Base-by-base conservation (phyloP, 2,797 vertebrate species). In the Hippocampus kuda region DNA sequence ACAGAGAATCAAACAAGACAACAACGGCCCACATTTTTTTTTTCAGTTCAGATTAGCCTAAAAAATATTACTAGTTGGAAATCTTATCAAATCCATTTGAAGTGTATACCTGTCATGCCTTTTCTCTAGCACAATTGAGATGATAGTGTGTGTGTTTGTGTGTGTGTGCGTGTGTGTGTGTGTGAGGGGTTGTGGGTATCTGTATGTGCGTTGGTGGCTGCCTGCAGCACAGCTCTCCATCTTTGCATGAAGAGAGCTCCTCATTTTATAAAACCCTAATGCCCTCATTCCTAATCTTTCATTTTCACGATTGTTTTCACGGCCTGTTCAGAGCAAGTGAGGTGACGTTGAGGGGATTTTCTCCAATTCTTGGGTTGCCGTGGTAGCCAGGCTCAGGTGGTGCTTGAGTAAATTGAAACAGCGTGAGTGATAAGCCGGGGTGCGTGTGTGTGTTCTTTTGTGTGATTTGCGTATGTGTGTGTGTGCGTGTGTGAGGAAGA, bases 331-430 rank as follows among this genome's bases (percentile, higher is more conserved):
- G 81, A 87, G 79, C 69, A 70, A 79, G 77, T 62, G 80, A 79
- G 82, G 85, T 86, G 86, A 85, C 80, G 81, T 82, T 66, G 70
- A 80, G 81, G 82, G 85, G 86, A 85, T 86, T 88, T 90, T 87
- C 84, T 84, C 76, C 84, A 72, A 87, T 84, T 87, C 81, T 84
- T 83, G 79, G 83, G 84, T 87, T 90, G 87, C 84, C 66, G 82
- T 84, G 84, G 86, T 86, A 84, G 87, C 88, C 76, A 22, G 79
- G 85, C 87, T 89, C 87, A 89, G 88, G 88, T 89, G 88, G 88
- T 88, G 85, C 88, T 88, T 86, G 85, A 89, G 86, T 88, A 90
- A 90, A 90, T 89, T 90, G 88, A 90, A 90, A 90, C 86, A 86
- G 87, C 77, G 77, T 81, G 84, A 88, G 87, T 85, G 85, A 88